phyloP scores from a whole-genome alignment of 1,140 invertebrate genomes.

The Mesaphorura yosii region DNA sequence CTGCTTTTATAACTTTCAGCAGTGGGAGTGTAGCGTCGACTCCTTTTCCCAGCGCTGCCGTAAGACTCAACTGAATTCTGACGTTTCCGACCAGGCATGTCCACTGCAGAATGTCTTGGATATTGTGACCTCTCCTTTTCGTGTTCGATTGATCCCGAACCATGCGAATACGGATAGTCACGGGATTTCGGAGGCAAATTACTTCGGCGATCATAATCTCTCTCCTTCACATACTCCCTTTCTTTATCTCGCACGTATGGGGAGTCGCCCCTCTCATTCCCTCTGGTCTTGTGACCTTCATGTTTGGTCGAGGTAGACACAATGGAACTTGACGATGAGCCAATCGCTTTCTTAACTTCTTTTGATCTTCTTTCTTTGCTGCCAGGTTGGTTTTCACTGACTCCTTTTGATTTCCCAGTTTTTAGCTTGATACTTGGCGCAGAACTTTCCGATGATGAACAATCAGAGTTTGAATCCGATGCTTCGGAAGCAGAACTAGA shows the following conservation, averaged over 20 bases:
- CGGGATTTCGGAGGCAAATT: too few species aligned
- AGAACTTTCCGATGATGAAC: conserved; percentile 20
- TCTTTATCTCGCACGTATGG: neutral
- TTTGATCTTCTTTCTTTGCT: neutral
- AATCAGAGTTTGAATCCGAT: conserved; percentile 4
- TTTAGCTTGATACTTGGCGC: conserved; percentile 26
- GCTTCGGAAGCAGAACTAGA: conserved; percentile 7
- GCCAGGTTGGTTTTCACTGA: neutral
- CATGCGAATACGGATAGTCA: too few species aligned
- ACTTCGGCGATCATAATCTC: neutral
- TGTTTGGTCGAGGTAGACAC: conserved; percentile 2
- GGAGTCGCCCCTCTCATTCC: neutral
- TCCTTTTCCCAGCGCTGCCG: neutral
- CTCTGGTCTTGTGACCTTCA: neutral
- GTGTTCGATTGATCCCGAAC: neutral
- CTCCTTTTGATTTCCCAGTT: conserved; percentile 12
- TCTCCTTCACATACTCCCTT: neutral
- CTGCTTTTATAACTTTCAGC: neutral
- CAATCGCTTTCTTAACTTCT: neutral
- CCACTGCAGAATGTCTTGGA: neutral
- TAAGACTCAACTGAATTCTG: conserved; percentile 1
- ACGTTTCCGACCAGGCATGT: neutral
- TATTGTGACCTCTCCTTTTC: neutral
- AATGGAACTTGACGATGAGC: neutral
- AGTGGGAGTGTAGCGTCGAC: neutral